These are phyloP conservation scores for Limanda limanda DNA, from an alignment of 2,113 vertebrate species.

Conservation along the genomic window DNA sequence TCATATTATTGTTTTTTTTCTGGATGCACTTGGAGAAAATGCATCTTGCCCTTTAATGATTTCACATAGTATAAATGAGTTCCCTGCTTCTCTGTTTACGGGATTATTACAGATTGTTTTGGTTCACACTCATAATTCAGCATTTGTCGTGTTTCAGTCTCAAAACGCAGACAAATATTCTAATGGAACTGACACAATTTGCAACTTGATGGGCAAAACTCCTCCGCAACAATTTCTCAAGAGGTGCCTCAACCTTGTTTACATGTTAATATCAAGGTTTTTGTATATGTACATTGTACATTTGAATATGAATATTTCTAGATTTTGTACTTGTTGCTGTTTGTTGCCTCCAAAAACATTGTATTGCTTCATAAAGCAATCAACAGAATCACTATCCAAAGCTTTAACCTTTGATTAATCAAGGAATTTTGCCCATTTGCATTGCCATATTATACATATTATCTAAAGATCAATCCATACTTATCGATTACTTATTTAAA, in stretches of 20 bases:
- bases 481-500: constrained; percentile 22
- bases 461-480: constrained; percentile 21
- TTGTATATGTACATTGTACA: too few relatives aligned
- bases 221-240: constrained; percentile 24
- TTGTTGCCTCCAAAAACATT: not conserved
- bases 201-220: constrained; percentile 40
- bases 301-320: not conserved
- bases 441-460: constrained; percentile 14
- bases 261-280: not conserved
- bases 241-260: not conserved
- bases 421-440: constrained; percentile 46
- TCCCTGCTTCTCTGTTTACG: not conserved
- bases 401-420: not conserved
- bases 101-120: not conserved
- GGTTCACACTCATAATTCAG: constrained; percentile 12
- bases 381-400: not conserved
- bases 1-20: not conserved
- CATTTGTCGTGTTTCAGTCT: constrained; percentile 67
- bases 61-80: not conserved
- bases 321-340: not conserved
- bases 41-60: not conserved
- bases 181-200: constrained; percentile 8
- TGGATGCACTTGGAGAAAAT: not conserved
- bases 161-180: constrained; percentile 32
- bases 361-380: not conserved